Evolutionary conservation across 2,888 invertebrate species (phyloP).

Genomic region (Xestoiulus laeticollis): DNA sequence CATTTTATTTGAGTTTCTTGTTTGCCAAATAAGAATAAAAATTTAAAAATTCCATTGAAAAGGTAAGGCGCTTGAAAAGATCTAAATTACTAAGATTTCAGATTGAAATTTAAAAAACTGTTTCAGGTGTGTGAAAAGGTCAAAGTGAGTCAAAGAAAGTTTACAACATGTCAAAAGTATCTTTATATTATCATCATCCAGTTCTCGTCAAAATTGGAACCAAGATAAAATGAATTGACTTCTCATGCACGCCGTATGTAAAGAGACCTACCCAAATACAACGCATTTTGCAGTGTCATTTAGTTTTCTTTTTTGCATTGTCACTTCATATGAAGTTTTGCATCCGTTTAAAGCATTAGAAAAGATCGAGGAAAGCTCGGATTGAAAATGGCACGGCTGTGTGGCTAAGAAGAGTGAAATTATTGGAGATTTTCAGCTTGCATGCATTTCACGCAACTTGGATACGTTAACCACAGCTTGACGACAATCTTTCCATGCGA

Average conservation of each 20-base stretch:
- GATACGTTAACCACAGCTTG: background rate
- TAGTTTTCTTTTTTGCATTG: background rate
- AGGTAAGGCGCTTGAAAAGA: too few species aligned
- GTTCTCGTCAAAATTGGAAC: background rate
- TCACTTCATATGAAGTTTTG: background rate
- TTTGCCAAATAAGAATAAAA: too few species aligned
- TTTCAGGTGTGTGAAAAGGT: too few species aligned
- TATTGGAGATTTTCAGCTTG: background rate
- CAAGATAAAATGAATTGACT: background rate
- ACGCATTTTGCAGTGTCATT: background rate
- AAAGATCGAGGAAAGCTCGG: background rate
- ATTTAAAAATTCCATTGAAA: too few species aligned
- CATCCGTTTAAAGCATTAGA: background rate
- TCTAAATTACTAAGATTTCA: too few species aligned
- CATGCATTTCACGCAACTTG: slow-evolving; percentile 7
- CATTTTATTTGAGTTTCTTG: too few species aligned
- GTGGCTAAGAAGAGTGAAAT: background rate
- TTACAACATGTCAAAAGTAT: background rate
- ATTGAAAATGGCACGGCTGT: slow-evolving; percentile 1
- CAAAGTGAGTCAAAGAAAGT: background rate
- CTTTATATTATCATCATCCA: background rate
- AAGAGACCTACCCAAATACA: background rate
- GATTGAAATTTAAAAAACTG: too few species aligned
- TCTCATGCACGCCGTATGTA: background rate
- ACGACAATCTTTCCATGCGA: background rate